Base-by-base conservation (phyloP, 2,113 vertebrate genomes). In the Podarcis muralis region DNA sequence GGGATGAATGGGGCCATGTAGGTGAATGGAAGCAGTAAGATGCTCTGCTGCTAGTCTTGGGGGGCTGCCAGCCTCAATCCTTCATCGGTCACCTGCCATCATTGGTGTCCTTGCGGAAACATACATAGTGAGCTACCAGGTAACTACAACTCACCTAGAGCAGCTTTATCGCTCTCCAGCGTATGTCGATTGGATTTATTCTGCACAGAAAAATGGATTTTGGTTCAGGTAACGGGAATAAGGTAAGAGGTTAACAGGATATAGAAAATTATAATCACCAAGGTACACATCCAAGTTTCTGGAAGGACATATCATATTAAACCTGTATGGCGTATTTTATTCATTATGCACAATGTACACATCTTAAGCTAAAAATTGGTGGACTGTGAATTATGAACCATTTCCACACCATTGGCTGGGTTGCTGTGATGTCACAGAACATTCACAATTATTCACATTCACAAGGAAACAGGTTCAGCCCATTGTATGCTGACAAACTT, bases 61-160 rank as follows among this genome's bases (percentile, higher is more conserved):
- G 20, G 35, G 62, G 22, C 37, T 71, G 12, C n/a, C 32, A 75
- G 20, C 12, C 12, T 48, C 25, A 35, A 25, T 53, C 30, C 30
- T 35, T 37, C n/a, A 40, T 27, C 12, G 57, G 25, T 3, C 9
- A 74, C 18, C 32, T 74, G 12, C 74, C 7, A 40, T 59, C 35
- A 25, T 23, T 77, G 22, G 7, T 68, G 59, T 23, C 71, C 25
- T 18, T 13, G 40, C 27, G 22, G 35, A 83, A 83, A 77, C 72
- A 71, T 71, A 66, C 22, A 48, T 5, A 4, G 18, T 76, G 27
- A 30, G 66, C 30, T 71, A 43, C 30, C 23, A 18, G 72, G 32
- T 15, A 57, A 15, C 20, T 25, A 23, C 20, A 43, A 93, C 95
- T 94, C 87, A 97, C 96, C 95, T 23, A 95, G 62, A 3, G 95